phyloP scores from a whole-genome alignment of 1,140 invertebrate genomes.

The Megalonaias nervosa region DNA sequence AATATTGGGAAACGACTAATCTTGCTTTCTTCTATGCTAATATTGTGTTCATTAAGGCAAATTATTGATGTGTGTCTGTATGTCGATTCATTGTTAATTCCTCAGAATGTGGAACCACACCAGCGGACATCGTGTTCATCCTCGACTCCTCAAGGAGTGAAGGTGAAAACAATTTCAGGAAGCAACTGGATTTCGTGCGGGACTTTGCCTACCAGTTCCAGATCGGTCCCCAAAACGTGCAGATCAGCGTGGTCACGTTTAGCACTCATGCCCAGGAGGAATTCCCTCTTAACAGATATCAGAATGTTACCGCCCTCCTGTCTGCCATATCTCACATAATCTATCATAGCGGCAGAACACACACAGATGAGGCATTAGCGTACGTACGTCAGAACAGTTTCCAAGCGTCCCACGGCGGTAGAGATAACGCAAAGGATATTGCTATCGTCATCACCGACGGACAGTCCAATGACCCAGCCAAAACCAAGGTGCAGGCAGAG shows the following conservation, averaged over 20 bases:
- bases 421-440: constrained; percentile 39
- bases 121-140: constrained; percentile 54
- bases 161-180: constrained; percentile 44
- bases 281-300: constrained; percentile 34
- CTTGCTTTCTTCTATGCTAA: no score
- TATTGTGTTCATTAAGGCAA: no score
- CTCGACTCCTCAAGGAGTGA: constrained; percentile 53
- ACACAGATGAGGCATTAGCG: constrained; percentile 41
- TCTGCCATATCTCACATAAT: constrained; percentile 6
- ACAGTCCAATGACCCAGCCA: constrained; percentile 33
- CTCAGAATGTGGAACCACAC: constrained; percentile 45
- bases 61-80: no score
- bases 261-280: constrained; percentile 15
- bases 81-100: background rate
- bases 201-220: constrained; percentile 35
- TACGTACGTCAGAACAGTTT: constrained; percentile 41
- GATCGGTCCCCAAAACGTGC: constrained; percentile 14
- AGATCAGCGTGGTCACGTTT: constrained; percentile 21
- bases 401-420: constrained; percentile 11
- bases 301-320: background rate
- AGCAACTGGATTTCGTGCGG: constrained; percentile 46
- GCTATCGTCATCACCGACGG: constrained; percentile 48
- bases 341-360: constrained; percentile 32
- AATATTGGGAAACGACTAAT: no score
- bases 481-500: constrained; percentile 15